phyloP scores from a whole-genome alignment of 2,888 invertebrate species.

The Dorcus parallelipipedus region DNA sequence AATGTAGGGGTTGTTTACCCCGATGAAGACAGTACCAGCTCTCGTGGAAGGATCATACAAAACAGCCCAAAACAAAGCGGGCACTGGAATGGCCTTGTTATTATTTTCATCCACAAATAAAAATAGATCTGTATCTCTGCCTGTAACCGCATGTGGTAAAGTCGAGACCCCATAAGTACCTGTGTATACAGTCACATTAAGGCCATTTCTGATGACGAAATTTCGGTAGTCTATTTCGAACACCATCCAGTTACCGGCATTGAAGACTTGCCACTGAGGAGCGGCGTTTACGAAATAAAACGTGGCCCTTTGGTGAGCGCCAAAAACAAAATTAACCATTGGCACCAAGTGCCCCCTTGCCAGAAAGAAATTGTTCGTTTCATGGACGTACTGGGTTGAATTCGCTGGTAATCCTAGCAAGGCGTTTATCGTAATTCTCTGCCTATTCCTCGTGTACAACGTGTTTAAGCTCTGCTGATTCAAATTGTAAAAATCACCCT shows the following conservation, averaged over 20 bases:
- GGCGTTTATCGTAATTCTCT: slow-evolving; percentile 38
- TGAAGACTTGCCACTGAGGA: slow-evolving; percentile 66
- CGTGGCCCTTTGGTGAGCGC: slow-evolving; percentile 56
- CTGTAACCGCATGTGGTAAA: slow-evolving; percentile 49
- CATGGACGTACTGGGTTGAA: slow-evolving; percentile 50
- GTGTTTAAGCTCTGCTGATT: slow-evolving; percentile 29
- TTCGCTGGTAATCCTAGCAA: slow-evolving; percentile 32
- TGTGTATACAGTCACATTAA: slow-evolving; percentile 54
- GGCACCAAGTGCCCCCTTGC: slow-evolving; percentile 57
- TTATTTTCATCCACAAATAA: slow-evolving; percentile 32
- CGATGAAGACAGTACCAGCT: slow-evolving; percentile 58
- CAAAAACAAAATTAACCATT: slow-evolving; percentile 60
- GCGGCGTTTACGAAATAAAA: slow-evolving; percentile 65
- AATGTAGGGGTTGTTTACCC: slow-evolving; percentile 59
- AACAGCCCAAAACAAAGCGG: slow-evolving; percentile 58
- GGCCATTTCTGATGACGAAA: slow-evolving; percentile 42
- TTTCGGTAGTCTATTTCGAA: slow-evolving; percentile 51
- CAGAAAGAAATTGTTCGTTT: slow-evolving; percentile 44
- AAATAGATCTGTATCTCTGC: slow-evolving; percentile 31
- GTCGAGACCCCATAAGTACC: slow-evolving; percentile 59
- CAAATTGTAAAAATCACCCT: slow-evolving; percentile 52
- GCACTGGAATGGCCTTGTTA: slow-evolving; percentile 50
- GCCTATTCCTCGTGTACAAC: slow-evolving; percentile 37
- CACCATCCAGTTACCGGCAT: slow-evolving; percentile 56
- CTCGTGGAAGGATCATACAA: slow-evolving; percentile 52